phyloP scores from a whole-genome alignment of 2,113 vertebrate genomes.

The Limnothrissa miodon region DNA sequence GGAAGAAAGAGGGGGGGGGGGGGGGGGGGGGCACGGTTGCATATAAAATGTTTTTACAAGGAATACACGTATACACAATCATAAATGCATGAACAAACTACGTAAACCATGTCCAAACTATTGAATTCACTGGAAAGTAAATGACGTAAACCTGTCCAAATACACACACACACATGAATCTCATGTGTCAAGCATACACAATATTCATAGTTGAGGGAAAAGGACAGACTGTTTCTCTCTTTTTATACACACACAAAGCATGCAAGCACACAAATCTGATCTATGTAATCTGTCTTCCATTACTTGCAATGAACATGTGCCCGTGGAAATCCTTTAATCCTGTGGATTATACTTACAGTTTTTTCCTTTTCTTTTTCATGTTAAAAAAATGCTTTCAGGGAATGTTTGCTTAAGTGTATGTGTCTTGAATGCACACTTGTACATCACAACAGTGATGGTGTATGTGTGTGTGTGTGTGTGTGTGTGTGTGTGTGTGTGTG shows the following conservation, averaged over 20 bases:
- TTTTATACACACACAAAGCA: background rate
- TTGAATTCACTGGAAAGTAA: too few relatives aligned
- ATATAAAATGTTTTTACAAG: too few relatives aligned
- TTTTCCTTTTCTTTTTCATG: background rate
- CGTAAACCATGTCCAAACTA: too few relatives aligned
- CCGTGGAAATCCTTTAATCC: background rate
- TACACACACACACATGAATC: too few relatives aligned
- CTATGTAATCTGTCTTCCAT: constrained; percentile 5
- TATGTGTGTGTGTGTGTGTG: background rate
- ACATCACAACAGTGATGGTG: background rate
- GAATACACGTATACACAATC: too few relatives aligned
- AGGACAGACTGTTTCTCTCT: too few relatives aligned
- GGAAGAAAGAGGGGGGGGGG: too few relatives aligned
- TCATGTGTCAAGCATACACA: too few relatives aligned
- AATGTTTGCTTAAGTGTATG: background rate
- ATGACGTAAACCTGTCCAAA: too few relatives aligned
- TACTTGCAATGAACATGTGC: constrained; percentile 9
- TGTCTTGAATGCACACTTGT: background rate
- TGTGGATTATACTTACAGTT: background rate
- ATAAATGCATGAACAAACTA: too few relatives aligned
- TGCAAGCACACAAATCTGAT: constrained; percentile 1
- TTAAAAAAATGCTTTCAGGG: constrained; percentile 1
- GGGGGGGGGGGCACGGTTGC: too few relatives aligned
- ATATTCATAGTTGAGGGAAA: too few relatives aligned
- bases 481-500: background rate